Conservation (phyloP, 2,113 vertebrate species). For the Mormyrus lacerda region DNA sequence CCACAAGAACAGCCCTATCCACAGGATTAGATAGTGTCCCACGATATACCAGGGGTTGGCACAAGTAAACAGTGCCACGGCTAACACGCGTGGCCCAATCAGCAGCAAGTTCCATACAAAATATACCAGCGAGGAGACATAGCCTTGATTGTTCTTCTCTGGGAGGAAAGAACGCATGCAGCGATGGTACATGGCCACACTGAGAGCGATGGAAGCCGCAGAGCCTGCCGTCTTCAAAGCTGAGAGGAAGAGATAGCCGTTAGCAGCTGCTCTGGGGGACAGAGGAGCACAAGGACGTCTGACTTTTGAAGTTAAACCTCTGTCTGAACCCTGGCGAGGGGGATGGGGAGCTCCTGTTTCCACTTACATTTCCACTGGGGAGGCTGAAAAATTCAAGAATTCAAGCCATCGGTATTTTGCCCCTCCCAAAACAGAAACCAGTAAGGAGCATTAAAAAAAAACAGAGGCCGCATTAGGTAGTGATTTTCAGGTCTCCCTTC, state of each 20-base stretch:
- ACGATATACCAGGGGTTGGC: conserved; percentile 53
- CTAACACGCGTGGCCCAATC: conserved; percentile 61
- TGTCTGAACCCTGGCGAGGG: not conserved
- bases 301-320: not conserved
- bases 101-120: conserved; percentile 78
- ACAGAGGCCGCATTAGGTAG: not conserved
- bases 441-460: not conserved
- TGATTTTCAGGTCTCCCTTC: not conserved
- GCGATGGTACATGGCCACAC: conserved; percentile 65
- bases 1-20: conserved; percentile 63
- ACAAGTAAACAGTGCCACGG: conserved; percentile 63
- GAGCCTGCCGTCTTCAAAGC: conserved; percentile 40
- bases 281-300: not conserved
- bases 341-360: too few relatives aligned
- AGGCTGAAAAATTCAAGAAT: too few relatives aligned
- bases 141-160: conserved; percentile 45
- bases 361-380: too few relatives aligned
- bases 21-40: conserved; percentile 63
- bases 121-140: conserved; percentile 47
- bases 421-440: not conserved
- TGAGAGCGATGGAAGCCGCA: conserved; percentile 26
- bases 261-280: not conserved
- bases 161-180: conserved; percentile 68
- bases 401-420: too few relatives aligned
- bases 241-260: conserved; percentile 29